Conservation (phyloP, 2,113 vertebrate species). For the Ctenomys sociabilis region DNA sequence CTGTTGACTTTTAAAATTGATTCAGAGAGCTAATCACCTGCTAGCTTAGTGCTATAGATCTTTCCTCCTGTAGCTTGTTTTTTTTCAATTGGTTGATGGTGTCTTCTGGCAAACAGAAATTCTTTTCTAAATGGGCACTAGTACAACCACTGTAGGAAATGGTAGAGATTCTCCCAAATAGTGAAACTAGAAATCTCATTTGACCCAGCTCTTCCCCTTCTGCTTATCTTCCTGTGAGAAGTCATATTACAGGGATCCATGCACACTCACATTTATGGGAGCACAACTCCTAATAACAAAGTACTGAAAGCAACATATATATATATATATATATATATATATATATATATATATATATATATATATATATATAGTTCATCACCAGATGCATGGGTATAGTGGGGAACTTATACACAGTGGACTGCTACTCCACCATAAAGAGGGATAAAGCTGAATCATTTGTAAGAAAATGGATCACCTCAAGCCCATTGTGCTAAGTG, state of each 20-base stretch:
- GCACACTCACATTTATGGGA: not conserved
- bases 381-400: too few species aligned
- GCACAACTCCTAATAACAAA: too few species aligned
- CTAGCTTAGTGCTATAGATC: not conserved
- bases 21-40: not conserved
- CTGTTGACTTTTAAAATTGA: not conserved
- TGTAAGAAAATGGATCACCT: not conserved
- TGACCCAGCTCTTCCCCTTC: not conserved
- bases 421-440: not conserved
- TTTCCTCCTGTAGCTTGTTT: not conserved
- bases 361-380: too few species aligned
- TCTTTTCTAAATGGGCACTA: not conserved
- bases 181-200: not conserved
- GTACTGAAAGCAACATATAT: too few species aligned
- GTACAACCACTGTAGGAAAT: not conserved
- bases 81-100: not conserved
- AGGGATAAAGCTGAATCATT: not conserved
- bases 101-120: not conserved
- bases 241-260: not conserved
- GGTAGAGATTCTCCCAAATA: not conserved
- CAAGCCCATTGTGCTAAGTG: not conserved
- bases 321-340: too few species aligned
- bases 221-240: not conserved
- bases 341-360: too few species aligned
- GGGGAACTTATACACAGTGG: too few species aligned